These are phyloP conservation scores for Pocillopora verrucosa DNA, from an alignment of 64 coral and sea anemone genomes.

Conservation along the genomic window DNA sequence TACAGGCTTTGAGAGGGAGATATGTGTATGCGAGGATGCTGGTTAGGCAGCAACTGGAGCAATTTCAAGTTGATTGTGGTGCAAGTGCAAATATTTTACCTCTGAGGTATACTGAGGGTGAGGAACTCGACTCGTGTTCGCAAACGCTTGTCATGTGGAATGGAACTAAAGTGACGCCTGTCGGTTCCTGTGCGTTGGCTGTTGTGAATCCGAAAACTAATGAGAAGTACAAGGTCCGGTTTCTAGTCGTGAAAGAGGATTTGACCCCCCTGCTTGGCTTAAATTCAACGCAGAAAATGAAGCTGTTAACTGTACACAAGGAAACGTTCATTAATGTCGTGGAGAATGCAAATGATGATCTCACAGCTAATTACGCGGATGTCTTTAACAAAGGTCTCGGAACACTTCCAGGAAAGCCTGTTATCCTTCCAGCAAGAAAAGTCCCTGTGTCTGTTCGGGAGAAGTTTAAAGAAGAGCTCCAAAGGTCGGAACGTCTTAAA, in stretches of 20 bases:
- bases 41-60: background rate
- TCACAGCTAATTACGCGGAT: background rate
- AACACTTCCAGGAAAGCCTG: conserved; percentile 9
- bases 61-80: conserved; percentile 46
- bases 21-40: conserved; percentile 22
- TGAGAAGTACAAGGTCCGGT: conserved; percentile 15
- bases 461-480: background rate
- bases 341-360: background rate
- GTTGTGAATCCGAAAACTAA: conserved; percentile 28
- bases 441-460: conserved; percentile 34
- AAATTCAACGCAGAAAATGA: conserved; percentile 32
- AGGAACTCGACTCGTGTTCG: conserved; percentile 4
- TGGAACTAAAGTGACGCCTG: conserved; percentile 9
- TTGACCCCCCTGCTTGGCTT: conserved; percentile 34
- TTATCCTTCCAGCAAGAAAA: conserved; percentile 31
- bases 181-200: background rate
- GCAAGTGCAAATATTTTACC: conserved; percentile 32
- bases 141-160: conserved; percentile 40
- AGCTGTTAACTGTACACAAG: conserved; percentile 24
- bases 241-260: conserved; percentile 18
- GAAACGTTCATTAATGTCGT: conserved; percentile 11
- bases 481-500: background rate
- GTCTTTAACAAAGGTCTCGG: background rate
- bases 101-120: background rate
- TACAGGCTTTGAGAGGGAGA: background rate